Evolutionary conservation across 2,113 vertebrate genomes (phyloP).

Genomic region (Sisor rabdophorus): DNA sequence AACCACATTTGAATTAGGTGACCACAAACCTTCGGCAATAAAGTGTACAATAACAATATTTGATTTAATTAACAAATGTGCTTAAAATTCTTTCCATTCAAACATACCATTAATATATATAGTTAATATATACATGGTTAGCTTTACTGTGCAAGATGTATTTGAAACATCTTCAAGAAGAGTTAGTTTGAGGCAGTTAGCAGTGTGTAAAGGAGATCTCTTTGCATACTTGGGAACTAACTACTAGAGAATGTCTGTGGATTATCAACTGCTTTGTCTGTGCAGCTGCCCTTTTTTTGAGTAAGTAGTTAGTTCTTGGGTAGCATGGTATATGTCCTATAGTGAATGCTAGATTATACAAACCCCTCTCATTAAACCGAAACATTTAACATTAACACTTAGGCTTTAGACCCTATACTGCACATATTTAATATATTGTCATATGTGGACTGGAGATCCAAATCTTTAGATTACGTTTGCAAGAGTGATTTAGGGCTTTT

Average conservation of each 20-base stretch:
- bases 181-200: not conserved
- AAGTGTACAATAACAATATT: too few relatives aligned
- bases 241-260: constrained; percentile 1
- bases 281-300: not conserved
- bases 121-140: too few relatives aligned
- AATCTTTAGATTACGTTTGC: not conserved
- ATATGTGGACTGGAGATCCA: not conserved
- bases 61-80: too few relatives aligned
- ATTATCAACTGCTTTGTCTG: not conserved
- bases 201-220: not conserved
- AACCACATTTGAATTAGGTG: too few relatives aligned
- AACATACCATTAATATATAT: too few relatives aligned
- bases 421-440: not conserved
- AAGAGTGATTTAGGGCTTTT: not conserved
- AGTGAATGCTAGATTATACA: not conserved
- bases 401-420: not conserved
- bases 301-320: too few relatives aligned
- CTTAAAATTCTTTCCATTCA: too few relatives aligned
- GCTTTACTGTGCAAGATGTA: not conserved
- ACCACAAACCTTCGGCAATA: too few relatives aligned
- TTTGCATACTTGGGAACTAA: not conserved
- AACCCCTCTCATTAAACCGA: not conserved
- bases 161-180: not conserved
- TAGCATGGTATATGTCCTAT: not conserved
- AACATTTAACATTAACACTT: not conserved